A percentile compares a stretch with the other conserved stretches of the same genome.
These are phyloP conservation scores for Phasianus colchicus DNA, from an alignment of 2,113 vertebrate species.

Conservation along the genomic window DNA sequence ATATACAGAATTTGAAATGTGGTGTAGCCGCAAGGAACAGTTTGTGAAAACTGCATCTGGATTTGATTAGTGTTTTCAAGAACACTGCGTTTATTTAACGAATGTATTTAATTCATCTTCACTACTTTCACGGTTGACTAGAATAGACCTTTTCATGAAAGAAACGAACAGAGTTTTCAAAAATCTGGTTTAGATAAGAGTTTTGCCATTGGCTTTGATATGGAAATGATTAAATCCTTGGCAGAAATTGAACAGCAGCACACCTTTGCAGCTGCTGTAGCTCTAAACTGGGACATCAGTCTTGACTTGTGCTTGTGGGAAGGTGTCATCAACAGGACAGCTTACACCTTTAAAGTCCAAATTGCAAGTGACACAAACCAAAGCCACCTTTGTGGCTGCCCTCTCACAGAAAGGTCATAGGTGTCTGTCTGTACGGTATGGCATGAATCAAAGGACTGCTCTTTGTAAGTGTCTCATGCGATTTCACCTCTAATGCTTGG, in stretches of 20 bases:
- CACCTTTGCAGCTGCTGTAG: neutral
- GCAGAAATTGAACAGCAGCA: neutral
- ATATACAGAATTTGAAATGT: neutral
- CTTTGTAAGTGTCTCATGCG: neutral
- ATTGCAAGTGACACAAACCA: fast-evolving
- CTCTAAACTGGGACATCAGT: fast-evolving
- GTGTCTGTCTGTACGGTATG: neutral
- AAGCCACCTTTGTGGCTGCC: neutral
- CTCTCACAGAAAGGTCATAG: neutral
- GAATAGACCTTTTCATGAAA: neutral
- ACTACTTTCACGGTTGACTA: neutral
- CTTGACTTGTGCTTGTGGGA: fast-evolving
- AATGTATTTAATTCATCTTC: neutral
- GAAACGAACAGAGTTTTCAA: neutral
- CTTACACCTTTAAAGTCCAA: neutral
- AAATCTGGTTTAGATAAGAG: neutral
- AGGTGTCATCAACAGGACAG: neutral
- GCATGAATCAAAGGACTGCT: neutral
- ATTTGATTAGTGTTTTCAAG: constrained; percentile 29
- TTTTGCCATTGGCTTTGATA: neutral
- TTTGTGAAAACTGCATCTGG: neutral
- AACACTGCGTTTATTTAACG: neutral
- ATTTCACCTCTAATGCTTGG: neutral
- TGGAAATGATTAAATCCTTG: neutral
- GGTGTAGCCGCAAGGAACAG: neutral